Evolutionary conservation across 2,888 invertebrate genomes (phyloP), one percentile per base, ranked within the genome.

Genomic region (Muscina levida): DNA sequence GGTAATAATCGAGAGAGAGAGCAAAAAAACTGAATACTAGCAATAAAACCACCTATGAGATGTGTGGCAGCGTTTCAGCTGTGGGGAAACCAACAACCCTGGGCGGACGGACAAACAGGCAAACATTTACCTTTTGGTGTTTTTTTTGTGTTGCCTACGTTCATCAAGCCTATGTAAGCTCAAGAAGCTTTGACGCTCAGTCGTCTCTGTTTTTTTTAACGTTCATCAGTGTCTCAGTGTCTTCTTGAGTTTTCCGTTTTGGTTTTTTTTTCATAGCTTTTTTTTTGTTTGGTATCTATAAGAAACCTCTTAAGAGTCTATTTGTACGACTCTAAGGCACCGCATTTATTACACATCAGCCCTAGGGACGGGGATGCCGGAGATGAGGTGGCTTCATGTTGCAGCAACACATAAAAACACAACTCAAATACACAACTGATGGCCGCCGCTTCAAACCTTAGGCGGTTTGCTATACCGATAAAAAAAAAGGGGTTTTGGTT

Each of bases 241-340:
- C n/a, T n/a, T n/a, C n/a, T n/a, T n/a, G n/a, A n/a, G n/a, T n/a
- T n/a, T n/a, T n/a, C n/a, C n/a, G n/a, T n/a, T n/a, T n/a, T n/a
- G n/a, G n/a, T 15, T 57, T 37, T 13, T 8, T 62, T 22, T 5
- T 42, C 42, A 17, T 62, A 39, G 42, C 2, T 37, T 62, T 62
- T 31, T 31, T 31, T 31, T 31, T 31, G 31, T 8, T 31, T 31
- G 19, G 11, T 39, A 22, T 19, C 19, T 10, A 48, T 62, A 42
- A 42, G 62, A 62, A 62, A 62, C 62, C 62, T 62, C 62, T 62
- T 62, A 39, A 62, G 39, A 42, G 62, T 62, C 62, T 62, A 42
- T 62, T 62, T 19, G 42, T 19, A 62, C 62, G 62, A 62, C 62
- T 42, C 6, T 39, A 19, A 62, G 62, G 42, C 62, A 62, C 62